Conservation (phyloP, 53 echinoderm and acorn worm genomes). For the Zoroaster sp. region DNA sequence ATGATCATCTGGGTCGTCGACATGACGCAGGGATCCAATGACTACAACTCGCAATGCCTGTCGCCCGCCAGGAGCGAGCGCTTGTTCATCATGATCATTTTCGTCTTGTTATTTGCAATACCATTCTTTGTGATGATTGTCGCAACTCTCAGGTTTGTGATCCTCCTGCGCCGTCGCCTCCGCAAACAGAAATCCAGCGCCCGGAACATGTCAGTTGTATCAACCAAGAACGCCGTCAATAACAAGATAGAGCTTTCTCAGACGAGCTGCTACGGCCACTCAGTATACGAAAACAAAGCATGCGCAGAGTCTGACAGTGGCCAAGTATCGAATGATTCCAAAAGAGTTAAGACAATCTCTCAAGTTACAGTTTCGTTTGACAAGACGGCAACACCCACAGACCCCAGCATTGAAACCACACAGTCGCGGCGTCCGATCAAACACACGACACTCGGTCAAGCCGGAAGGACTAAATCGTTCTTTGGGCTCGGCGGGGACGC, state of each 20-base stretch:
- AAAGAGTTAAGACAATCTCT: background rate
- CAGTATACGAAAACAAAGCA: conserved; percentile 7
- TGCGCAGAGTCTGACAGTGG: background rate
- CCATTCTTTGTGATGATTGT: conserved; percentile 29
- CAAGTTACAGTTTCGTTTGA: background rate
- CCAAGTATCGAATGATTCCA: too few relatives aligned
- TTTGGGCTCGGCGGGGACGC: conserved; percentile 19
- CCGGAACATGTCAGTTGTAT: background rate
- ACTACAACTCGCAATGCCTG: conserved; percentile 15
- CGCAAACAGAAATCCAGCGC: background rate
- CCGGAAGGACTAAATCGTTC: conserved; percentile 34
- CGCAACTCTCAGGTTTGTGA: background rate
- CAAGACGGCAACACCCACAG: background rate
- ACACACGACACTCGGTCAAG: conserved; percentile 7
- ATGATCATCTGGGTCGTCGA: conserved; percentile 25
- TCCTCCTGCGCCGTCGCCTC: conserved; percentile 47
- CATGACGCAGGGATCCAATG: background rate
- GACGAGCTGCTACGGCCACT: background rate
- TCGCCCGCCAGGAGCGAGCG: background rate
- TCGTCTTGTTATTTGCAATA: conserved; percentile 7
- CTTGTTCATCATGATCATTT: conserved; percentile 24
- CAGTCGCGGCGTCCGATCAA: background rate
- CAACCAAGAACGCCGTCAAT: background rate
- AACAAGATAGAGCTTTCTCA: background rate
- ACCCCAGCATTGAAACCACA: background rate